Evolutionary conservation across 2,888 invertebrate species (phyloP).

Genomic region (Spatulosminthurus flaviceps): DNA sequence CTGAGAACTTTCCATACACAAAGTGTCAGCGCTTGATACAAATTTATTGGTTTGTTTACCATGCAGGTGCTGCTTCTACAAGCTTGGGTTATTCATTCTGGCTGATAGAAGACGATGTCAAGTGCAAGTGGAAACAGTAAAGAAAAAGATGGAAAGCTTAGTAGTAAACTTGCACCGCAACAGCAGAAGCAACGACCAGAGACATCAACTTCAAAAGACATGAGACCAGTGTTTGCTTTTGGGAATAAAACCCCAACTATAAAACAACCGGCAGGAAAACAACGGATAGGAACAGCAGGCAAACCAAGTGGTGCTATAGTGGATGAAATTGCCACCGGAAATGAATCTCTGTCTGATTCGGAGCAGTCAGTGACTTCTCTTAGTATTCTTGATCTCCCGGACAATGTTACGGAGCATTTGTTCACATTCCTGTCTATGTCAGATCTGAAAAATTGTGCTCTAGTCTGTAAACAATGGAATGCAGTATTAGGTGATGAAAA

Average conservation of each 20-base stretch:
- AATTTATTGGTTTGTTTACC: too few relatives aligned
- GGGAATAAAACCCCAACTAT: slow-evolving; percentile 22
- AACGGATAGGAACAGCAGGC: slow-evolving; percentile 9
- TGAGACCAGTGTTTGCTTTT: slow-evolving; percentile 37
- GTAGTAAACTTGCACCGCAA: slow-evolving; percentile 27
- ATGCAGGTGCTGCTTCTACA: slow-evolving; percentile 6
- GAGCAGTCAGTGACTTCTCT: slow-evolving; percentile 30
- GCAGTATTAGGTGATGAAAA: slow-evolving; percentile 35
- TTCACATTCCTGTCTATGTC: slow-evolving; percentile 30
- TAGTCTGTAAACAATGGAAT: slow-evolving; percentile 36
- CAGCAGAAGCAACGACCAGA: slow-evolving; percentile 31
- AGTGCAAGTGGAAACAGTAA: slow-evolving; percentile 41
- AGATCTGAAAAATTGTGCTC: slow-evolving; percentile 35
- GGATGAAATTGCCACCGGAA: slow-evolving; percentile 32
- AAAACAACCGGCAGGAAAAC: slow-evolving; percentile 18
- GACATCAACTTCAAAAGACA: slow-evolving; percentile 38
- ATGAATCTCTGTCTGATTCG: slow-evolving; percentile 25
- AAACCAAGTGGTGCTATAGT: slow-evolving; percentile 38
- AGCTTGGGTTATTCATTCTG: slow-evolving; percentile 19
- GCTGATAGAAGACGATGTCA: slow-evolving; percentile 36
- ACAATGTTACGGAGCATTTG: slow-evolving; percentile 31
- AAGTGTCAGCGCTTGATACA: too few relatives aligned
- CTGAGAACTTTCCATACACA: too few relatives aligned
- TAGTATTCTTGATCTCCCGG: slow-evolving; percentile 50
- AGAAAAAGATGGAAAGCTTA: slow-evolving; percentile 42